phyloP scores from a whole-genome alignment of 2,797 vertebrate genomes.

The Scolopax rusticola region DNA sequence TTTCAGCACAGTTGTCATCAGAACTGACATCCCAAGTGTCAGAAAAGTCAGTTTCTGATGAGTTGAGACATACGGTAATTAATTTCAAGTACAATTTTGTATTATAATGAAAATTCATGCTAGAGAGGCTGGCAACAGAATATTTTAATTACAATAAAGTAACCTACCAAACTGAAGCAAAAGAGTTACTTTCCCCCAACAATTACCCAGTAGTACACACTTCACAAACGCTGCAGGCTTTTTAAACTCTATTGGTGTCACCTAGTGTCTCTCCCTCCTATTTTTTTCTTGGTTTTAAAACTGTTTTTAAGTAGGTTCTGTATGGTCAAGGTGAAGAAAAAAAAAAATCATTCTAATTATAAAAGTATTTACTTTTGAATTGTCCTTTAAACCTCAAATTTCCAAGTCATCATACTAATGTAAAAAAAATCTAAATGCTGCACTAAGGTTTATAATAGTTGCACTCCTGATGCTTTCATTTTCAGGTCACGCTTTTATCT shows the following conservation, averaged over 20 bases:
- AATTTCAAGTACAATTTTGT: neutral
- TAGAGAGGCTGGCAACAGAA: neutral
- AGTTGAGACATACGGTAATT: neutral
- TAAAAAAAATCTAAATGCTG: neutral
- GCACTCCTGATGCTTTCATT: neutral
- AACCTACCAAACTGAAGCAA: neutral
- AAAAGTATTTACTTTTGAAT: neutral
- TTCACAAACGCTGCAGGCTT: neutral
- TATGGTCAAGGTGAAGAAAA: neutral
- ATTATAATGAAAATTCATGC: neutral
- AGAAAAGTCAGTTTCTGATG: neutral
- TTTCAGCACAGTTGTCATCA: neutral
- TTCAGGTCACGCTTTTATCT: neutral
- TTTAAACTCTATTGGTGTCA: neutral
- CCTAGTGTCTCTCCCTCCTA: neutral
- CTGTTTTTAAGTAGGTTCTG: neutral
- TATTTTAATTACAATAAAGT: neutral
- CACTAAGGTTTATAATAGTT: neutral
- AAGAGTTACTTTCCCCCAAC: neutral
- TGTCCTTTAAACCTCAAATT: neutral
- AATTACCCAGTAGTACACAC: neutral
- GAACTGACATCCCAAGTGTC: neutral
- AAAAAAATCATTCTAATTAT: neutral
- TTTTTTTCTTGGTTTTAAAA: neutral
- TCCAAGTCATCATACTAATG: neutral